These are phyloP conservation scores for Acanthoscelides obtectus DNA, from an alignment of 2,888 invertebrate genomes.

Conservation along the genomic window DNA sequence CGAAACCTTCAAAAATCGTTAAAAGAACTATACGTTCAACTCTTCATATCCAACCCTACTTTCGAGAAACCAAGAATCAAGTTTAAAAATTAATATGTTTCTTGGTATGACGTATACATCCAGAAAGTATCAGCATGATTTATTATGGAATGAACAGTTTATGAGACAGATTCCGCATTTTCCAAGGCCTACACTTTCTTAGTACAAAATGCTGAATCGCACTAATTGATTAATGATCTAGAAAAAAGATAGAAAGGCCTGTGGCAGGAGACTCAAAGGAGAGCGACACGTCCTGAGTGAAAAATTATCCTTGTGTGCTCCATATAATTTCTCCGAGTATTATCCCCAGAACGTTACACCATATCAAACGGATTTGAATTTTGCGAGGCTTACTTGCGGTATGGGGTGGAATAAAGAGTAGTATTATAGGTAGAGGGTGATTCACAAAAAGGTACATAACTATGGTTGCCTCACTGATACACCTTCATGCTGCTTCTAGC, in stretches of 20 bases:
- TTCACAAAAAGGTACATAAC: no score
- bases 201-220: neutral
- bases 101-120: no score
- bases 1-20: no score
- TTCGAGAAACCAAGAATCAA: no score
- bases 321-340: no score
- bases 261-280: neutral
- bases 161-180: neutral
- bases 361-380: neutral
- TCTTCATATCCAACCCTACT: no score
- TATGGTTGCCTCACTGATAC: no score
- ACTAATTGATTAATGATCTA: neutral
- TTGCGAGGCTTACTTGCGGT: no score
- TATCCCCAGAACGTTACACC: neutral
- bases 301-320: neutral
- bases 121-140: neutral
- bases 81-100: no score
- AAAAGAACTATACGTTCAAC: no score
- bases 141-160: neutral
- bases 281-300: neutral
- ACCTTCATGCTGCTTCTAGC: no score
- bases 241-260: neutral
- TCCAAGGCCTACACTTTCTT: neutral
- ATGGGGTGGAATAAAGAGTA: neutral
- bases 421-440: no score